Evolutionary conservation across 2,113 vertebrate species (phyloP).

Genomic region (Oxygymnocypris stewartii): DNA sequence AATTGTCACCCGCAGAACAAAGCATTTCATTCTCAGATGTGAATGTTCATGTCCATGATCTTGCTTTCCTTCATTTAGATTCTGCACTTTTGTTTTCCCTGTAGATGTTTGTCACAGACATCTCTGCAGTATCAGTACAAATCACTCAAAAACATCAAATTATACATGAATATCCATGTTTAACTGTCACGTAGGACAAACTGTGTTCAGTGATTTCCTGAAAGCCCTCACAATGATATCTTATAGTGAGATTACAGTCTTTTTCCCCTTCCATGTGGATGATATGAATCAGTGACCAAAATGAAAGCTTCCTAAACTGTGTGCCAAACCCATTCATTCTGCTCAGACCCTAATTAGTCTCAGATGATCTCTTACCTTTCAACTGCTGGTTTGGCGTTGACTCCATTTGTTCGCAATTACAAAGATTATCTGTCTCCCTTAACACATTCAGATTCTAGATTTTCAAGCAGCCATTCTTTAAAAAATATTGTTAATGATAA

Average conservation of each 20-base stretch:
- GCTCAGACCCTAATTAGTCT: slow-evolving; percentile 48
- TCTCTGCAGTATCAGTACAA: neutral
- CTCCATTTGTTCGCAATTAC: slow-evolving; percentile 37
- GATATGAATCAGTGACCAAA: slow-evolving; percentile 45
- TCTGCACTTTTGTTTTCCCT: neutral
- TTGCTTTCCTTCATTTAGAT: neutral
- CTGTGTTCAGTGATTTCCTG: neutral
- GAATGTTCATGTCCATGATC: neutral
- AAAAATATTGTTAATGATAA: slow-evolving; percentile 24
- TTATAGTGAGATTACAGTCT: slow-evolving; percentile 10
- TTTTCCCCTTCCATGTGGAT: slow-evolving; percentile 29
- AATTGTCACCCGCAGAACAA: neutral
- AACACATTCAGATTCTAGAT: slow-evolving; percentile 8
- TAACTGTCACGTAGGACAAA: neutral
- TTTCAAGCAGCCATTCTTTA: slow-evolving; percentile 42
- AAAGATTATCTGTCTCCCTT: slow-evolving; percentile 25
- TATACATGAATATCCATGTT: neutral
- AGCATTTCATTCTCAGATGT: slow-evolving; percentile 10
- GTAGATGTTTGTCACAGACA: neutral
- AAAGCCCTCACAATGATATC: slow-evolving; percentile 6
- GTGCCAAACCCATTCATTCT: slow-evolving; percentile 37
- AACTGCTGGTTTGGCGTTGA: slow-evolving; percentile 43
- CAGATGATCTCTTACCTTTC: slow-evolving; percentile 56
- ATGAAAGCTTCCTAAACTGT: slow-evolving; percentile 21
- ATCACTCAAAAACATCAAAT: slow-evolving; percentile 27